These are phyloP conservation scores for Pao palembangensis DNA, from an alignment of 2,113 vertebrate species.

Conservation along the genomic window DNA sequence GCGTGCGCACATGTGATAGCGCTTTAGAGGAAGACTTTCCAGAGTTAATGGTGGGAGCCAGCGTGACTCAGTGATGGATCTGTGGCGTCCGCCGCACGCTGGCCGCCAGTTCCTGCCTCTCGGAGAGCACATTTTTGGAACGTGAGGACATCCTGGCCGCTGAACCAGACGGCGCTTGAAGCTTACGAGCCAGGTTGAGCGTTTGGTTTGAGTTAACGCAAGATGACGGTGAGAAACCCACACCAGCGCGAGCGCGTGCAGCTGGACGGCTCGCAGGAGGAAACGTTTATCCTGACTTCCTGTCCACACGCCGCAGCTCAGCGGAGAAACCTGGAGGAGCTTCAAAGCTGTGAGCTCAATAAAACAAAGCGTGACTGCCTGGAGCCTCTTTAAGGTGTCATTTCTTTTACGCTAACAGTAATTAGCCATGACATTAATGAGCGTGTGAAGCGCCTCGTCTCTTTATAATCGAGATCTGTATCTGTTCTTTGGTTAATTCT, in stretches of 20 bases:
- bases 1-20: conserved; percentile 48
- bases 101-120: conserved; percentile 5
- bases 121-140: conserved; percentile 21
- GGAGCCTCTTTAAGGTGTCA: no score
- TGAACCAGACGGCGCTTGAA: not conserved
- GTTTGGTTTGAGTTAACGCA: not conserved
- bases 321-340: no score
- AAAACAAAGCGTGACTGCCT: no score
- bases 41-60: conserved; percentile 57
- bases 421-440: no score
- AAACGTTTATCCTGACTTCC: no score
- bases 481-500: no score
- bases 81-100: conserved; percentile 34
- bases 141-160: conserved; percentile 8
- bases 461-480: no score
- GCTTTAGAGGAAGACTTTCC: conserved; percentile 60
- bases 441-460: no score
- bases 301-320: no score
- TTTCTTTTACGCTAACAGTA: no score
- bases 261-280: not conserved
- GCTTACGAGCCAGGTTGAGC: not conserved
- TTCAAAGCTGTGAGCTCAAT: no score
- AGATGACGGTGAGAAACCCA: not conserved
- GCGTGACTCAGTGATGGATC: conserved; percentile 47
- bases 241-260: not conserved